These are phyloP conservation scores for Adelges cooleyi DNA, from an alignment of 1,140 invertebrate species.

Conservation along the genomic window DNA sequence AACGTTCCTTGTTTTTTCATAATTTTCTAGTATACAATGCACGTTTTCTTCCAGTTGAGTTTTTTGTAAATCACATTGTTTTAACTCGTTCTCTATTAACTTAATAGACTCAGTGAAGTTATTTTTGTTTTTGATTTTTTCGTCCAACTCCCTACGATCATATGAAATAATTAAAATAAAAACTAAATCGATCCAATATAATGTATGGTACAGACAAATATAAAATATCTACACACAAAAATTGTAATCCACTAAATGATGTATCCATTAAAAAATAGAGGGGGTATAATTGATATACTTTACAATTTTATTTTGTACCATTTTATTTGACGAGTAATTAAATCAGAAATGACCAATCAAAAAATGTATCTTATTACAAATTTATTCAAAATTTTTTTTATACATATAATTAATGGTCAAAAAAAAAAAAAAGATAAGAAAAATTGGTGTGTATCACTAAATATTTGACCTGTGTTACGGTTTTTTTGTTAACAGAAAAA, in stretches of 20 bases:
- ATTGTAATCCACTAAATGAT: not conserved
- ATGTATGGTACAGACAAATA: not conserved
- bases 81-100: not conserved
- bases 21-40: not conserved
- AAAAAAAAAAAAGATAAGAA: too few species aligned
- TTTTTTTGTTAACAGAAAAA: too few species aligned
- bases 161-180: not conserved
- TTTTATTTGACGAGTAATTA: too few species aligned
- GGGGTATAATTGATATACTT: not conserved
- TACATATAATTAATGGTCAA: too few species aligned
- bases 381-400: too few species aligned
- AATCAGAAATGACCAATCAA: too few species aligned
- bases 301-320: too few species aligned
- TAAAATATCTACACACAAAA: not conserved
- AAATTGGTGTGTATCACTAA: too few species aligned
- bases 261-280: not conserved
- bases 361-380: too few species aligned
- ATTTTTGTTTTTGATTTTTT: not conserved
- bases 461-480: too few species aligned
- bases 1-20: not conserved
- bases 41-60: not conserved
- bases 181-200: not conserved
- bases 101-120: not conserved
- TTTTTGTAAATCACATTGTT: not conserved
- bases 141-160: not conserved